Conservation (phyloP, 2,797 vertebrate genomes). For the Tadarida brasiliensis region DNA sequence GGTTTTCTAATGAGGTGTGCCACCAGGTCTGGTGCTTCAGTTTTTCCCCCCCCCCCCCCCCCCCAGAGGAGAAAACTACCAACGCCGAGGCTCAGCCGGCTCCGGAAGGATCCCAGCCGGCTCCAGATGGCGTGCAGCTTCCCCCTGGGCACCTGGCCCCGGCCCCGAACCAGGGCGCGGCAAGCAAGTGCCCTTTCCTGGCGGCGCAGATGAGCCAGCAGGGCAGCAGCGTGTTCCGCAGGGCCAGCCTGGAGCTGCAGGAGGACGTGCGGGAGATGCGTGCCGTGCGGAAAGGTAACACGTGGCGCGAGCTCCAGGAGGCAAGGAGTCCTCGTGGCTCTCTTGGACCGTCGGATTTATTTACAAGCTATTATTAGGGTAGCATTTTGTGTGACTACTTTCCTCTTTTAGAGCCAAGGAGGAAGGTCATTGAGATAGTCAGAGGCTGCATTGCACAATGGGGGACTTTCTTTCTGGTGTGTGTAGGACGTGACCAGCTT, state of each 20-base stretch:
- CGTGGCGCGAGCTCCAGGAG: accelerated
- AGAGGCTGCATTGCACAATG: slow-evolving; percentile 23
- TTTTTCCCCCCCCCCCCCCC: not conserved
- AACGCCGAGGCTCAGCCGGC: slow-evolving; percentile 73
- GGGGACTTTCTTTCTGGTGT: slow-evolving; percentile 37
- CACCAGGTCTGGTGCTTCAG: not conserved
- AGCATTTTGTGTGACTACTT: not conserved
- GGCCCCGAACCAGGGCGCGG: slow-evolving; percentile 85
- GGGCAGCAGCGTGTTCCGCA: slow-evolving; percentile 94
- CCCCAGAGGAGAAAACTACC: slow-evolving; percentile 82
- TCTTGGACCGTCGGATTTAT: not conserved
- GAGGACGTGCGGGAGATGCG: slow-evolving; percentile 97
- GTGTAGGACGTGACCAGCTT: not conserved
- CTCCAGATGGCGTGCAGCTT: slow-evolving; percentile 76
- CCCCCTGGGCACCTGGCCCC: slow-evolving; percentile 88
- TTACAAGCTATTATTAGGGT: not conserved
- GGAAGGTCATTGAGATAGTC: not conserved
- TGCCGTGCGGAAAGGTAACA: slow-evolving; percentile 92
- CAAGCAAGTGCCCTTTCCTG: slow-evolving; percentile 97
- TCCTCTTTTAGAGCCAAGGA: not conserved
- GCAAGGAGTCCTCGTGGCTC: not conserved
- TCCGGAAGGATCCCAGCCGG: slow-evolving; percentile 73
- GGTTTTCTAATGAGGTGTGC: not conserved
- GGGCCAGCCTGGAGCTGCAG: slow-evolving; percentile 95
- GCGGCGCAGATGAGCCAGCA: slow-evolving; percentile 96